Conservation (phyloP, 2,888 invertebrate genomes). For the Luffia ferchaultella region DNA sequence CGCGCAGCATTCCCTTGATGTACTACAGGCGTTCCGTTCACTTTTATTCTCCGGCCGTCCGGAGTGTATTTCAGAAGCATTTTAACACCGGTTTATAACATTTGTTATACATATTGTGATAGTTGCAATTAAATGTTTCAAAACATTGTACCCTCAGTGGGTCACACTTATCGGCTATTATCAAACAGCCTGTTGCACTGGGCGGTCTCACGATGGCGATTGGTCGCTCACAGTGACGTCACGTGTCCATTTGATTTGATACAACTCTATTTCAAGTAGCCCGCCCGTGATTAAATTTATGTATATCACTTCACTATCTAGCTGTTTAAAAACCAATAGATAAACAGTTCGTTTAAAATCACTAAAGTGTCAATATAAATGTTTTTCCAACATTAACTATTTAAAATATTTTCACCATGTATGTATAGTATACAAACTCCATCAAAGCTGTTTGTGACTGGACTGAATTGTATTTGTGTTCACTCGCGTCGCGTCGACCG, state of each 20-base stretch:
- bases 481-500: background rate
- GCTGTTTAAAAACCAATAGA: too few relatives aligned
- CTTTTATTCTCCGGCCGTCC: conserved; percentile 59
- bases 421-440: background rate
- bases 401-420: too few relatives aligned
- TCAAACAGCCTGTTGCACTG: conserved; percentile 21
- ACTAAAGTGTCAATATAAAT: too few relatives aligned
- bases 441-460: background rate
- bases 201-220: conserved; percentile 34
- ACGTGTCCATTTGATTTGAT: conserved; percentile 40
- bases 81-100: conserved; percentile 19
- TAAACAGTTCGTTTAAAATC: too few relatives aligned
- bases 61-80: conserved; percentile 62
- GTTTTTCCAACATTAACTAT: too few relatives aligned
- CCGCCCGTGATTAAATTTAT: too few relatives aligned
- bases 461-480: conserved; percentile 6
- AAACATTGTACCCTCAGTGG: conserved; percentile 12
- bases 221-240: conserved; percentile 51
- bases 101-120: conserved; percentile 31
- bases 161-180: conserved; percentile 4
- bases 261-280: conserved; percentile 38
- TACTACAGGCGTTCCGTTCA: conserved; percentile 44
- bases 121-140: conserved; percentile 26
- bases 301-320: too few relatives aligned
- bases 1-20: conserved; percentile 50